Evolutionary conservation across 2,113 vertebrate species (phyloP), one percentile per base, ranked within the genome.

Genomic region (Sinocyclocheilus maitianheensis): DNA sequence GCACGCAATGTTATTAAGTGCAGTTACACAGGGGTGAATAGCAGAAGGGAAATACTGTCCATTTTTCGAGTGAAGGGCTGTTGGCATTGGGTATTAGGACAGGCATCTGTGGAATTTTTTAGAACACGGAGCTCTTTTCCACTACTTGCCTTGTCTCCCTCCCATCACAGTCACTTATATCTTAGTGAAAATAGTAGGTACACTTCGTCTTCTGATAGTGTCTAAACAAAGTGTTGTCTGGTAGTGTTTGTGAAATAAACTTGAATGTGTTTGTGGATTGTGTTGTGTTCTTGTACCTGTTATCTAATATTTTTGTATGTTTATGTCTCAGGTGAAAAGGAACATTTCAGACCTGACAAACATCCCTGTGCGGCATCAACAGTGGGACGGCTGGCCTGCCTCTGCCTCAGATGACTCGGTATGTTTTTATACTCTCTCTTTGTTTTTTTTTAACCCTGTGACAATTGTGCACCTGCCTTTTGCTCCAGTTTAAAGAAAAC

Each of bases 321-420:
- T 84, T 71, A 51, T 71, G 12, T 84, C n/a, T 22, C 87, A 99
- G 98, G 98, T 99, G 62, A 99, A 99, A 88, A 93, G 97, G 89
- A 99, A 99, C 84, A 93, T 99, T 77, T 99, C 97, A 90, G 98
- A 99, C 92, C 95, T 99, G 92, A 99, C 98, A 16, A 99, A 98
- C 89, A 99, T 99, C 93, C 98, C 97, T 55, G 98, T 99, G 85
- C 96, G 98, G 77, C 97, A 99, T 94, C 98, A 99, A 85, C 83
- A 96, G 78, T 99, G 98, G 98, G 98, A 99, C 22, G 98, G 98
- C 82, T 99, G 98, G 98, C 98, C 98, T 10, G 9, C 95, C 43
- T 96, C 97, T 91, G 97, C 96, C 63, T 94, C 96, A 26, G 97
- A 98, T 1, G 98, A 99, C 91, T 96, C 96, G 0, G 98, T 99